These are phyloP conservation scores for Leucoma salicis DNA, from an alignment of 2,888 invertebrate species.

Conservation along the genomic window DNA sequence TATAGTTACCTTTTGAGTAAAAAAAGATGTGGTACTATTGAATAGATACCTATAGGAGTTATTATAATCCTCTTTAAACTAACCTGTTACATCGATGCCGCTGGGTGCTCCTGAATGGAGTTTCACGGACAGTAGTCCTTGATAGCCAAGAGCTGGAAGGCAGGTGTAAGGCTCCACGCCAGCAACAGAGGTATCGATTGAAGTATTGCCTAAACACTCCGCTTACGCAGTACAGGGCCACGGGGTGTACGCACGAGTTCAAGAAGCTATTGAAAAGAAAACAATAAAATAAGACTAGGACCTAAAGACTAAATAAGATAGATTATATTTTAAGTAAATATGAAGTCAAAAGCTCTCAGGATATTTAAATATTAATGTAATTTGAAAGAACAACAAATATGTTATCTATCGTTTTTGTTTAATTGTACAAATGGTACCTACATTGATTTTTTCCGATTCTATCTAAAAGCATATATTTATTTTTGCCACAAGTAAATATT, in stretches of 20 bases:
- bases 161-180: constrained; percentile 73
- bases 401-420: too few species aligned
- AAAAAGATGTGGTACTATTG: too few species aligned
- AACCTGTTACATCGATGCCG: constrained; percentile 73
- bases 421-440: not conserved
- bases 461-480: too few species aligned
- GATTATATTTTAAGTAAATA: too few species aligned
- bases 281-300: too few species aligned
- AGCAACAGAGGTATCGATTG: constrained; percentile 94
- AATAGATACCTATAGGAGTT: too few species aligned
- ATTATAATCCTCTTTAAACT: constrained; percentile 17
- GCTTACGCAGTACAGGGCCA: constrained; percentile 93
- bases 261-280: constrained; percentile 84
- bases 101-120: constrained; percentile 83
- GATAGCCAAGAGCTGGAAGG: constrained; percentile 75
- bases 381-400: too few species aligned
- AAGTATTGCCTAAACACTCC: constrained; percentile 91
- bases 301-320: too few species aligned
- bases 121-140: constrained; percentile 73
- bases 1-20: too few species aligned
- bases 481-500: too few species aligned
- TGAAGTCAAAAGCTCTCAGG: too few species aligned
- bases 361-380: too few species aligned
- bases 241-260: constrained; percentile 95
- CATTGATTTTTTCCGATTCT: not conserved